Conservation (phyloP, 2,113 vertebrate genomes). For the Brachyistius frenatus region DNA sequence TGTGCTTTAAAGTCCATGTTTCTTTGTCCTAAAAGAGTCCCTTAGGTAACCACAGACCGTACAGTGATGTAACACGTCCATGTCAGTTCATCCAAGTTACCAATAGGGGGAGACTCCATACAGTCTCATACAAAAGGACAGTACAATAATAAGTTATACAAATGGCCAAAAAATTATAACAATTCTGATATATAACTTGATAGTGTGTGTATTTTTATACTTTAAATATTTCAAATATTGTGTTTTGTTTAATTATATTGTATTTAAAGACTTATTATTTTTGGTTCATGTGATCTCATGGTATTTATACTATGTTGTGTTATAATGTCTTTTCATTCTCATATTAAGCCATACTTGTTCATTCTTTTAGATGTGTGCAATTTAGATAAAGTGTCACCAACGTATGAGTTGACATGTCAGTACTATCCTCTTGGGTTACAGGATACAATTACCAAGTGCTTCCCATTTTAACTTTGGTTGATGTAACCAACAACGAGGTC, state of each 20-base stretch:
- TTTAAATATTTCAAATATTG: neutral
- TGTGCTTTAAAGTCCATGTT: neutral
- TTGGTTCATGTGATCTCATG: neutral
- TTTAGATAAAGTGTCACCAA: neutral
- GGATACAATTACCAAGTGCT: conserved; percentile 4
- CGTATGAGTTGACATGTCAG: neutral
- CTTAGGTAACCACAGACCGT: conserved; percentile 57
- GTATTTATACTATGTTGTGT: neutral
- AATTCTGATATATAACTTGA: too few species aligned
- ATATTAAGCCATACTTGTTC: neutral
- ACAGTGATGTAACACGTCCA: conserved; percentile 69
- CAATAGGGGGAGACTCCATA: conserved; percentile 52
- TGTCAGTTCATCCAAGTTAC: conserved; percentile 21
- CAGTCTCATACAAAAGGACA: neutral
- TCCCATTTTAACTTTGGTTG: conserved; percentile 1
- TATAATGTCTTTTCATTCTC: neutral
- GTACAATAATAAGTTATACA: neutral
- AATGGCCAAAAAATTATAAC: too few species aligned
- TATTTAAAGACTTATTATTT: neutral
- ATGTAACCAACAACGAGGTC: neutral
- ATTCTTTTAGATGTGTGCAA: neutral
- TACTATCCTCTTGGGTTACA: neutral
- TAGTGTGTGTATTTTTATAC: too few species aligned
- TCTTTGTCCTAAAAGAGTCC: conserved; percentile 43
- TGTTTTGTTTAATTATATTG: neutral